Evolutionary conservation across 1,140 invertebrate species (phyloP).

Genomic region (Diachasmimorpha longicaudata): DNA sequence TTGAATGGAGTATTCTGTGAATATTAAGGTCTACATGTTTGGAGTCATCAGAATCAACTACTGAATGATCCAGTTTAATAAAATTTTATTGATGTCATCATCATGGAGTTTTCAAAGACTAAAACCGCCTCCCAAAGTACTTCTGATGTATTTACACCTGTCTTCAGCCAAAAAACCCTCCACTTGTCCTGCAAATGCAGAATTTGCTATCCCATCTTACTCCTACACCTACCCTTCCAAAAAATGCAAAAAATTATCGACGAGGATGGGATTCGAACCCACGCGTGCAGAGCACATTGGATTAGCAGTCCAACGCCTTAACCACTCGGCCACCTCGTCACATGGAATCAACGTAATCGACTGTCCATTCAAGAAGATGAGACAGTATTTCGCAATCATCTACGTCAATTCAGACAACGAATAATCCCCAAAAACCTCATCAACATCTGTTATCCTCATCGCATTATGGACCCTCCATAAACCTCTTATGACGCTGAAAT

Average conservation of each 20-base stretch:
- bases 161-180: no score
- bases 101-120: no score
- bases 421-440: not conserved
- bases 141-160: no score
- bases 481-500: no score
- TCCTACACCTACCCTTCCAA: not conserved
- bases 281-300: slow-evolving; percentile 67
- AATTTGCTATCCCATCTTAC: not conserved
- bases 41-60: no score
- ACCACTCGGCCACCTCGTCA: slow-evolving; percentile 64
- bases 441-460: not conserved
- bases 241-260: slow-evolving; percentile 29
- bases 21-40: no score
- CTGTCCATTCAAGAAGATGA: not conserved
- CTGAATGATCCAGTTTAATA: no score
- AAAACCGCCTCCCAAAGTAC: no score
- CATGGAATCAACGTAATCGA: not conserved
- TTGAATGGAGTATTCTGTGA: no score
- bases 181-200: not conserved
- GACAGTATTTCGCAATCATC: not conserved
- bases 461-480: not conserved
- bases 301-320: slow-evolving; percentile 68
- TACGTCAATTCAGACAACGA: not conserved
- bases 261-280: slow-evolving; percentile 63
- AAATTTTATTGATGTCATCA: no score